Base-by-base conservation (phyloP, 2,888 invertebrate species). In the Sphaeridia pumilis region DNA sequence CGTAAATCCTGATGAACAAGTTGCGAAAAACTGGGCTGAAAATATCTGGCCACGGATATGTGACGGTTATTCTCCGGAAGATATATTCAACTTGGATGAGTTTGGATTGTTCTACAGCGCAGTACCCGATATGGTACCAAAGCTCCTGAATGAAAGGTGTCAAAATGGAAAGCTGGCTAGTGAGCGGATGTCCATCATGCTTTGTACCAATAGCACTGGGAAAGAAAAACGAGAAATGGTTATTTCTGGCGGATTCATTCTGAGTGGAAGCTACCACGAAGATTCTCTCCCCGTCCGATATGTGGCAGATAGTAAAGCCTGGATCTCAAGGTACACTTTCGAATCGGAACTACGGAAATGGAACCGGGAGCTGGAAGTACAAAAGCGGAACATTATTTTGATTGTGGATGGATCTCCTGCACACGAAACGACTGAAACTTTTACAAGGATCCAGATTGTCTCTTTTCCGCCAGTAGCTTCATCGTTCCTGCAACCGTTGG, bases 311-410 rank as follows among this genome's bases (percentile, higher is more conserved):
- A 43, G 46, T 17, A 69, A 57, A 54, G 63, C 68, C 17, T 69
- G 69, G 69, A 70, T 71, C 68, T 70, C 67, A 44, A 47, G 35
- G 12, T 21, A 31, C 22, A 53, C 53, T 21, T 60, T 60, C 52
- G n/a, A n/a, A 1, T 10, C 34, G 14, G 58, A 58, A 56, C 36
- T 60, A 2, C 48, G 38, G 24, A 3, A 41, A 21, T 46, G 56
- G 36, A 44, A 60, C 35, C 25, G 34, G 17, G 31, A 52, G 20
- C 48, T 60, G 31, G 17, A 20, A 24, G 12, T 25, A 5, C 5
- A 2, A 1, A 28, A 38, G 14, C 27, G 57, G 36, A 58, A 57
- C 28, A 46, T 60, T 27, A 21, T 60, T 5, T 17, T 60, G n/a
- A 14, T 60, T 10, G 4, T 60, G 14, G 60, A 58, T 27, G 56